Evolutionary conservation across 2,113 vertebrate genomes (phyloP).

Genomic region (Rhineura floridana): DNA sequence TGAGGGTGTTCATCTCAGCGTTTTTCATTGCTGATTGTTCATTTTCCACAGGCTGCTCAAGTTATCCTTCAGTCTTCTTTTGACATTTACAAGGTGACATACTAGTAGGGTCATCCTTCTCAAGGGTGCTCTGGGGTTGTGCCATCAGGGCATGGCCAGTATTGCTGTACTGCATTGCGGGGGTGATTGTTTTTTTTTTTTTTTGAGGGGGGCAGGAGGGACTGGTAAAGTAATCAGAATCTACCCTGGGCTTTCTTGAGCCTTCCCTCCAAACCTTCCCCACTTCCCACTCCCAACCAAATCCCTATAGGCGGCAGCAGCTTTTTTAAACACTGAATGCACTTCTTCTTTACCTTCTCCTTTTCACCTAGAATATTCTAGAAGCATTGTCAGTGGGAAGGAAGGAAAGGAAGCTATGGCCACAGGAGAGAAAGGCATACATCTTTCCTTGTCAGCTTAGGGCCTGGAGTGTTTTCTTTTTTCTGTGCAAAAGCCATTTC

Average conservation of each 20-base stretch:
- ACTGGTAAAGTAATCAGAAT: background rate
- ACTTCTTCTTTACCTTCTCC: background rate
- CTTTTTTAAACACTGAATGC: background rate
- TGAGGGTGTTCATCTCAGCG: background rate
- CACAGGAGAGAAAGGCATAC: constrained; percentile 46
- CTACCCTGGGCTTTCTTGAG: constrained; percentile 1
- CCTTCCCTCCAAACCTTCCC: background rate
- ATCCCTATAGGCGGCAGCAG: accelerated
- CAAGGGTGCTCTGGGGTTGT: background rate
- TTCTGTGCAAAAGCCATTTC: background rate
- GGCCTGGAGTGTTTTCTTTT: constrained; percentile 23
- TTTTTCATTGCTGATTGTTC: background rate
- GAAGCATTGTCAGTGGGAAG: background rate
- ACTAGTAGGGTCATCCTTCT: background rate
- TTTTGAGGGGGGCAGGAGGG: too few species aligned
- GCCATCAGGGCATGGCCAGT: background rate
- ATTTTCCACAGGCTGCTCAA: background rate
- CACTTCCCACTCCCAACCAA: background rate
- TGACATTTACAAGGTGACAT: background rate
- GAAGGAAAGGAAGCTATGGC: constrained; percentile 10
- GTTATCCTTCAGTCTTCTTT: background rate
- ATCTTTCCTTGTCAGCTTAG: constrained; percentile 38
- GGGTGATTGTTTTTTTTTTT: too few species aligned
- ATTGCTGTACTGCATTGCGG: background rate
- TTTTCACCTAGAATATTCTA: constrained; percentile 32